Evolutionary conservation across 2,888 invertebrate species (phyloP), one percentile per base, ranked within the genome.

Genomic region (Glyphotaelius pellucidus): DNA sequence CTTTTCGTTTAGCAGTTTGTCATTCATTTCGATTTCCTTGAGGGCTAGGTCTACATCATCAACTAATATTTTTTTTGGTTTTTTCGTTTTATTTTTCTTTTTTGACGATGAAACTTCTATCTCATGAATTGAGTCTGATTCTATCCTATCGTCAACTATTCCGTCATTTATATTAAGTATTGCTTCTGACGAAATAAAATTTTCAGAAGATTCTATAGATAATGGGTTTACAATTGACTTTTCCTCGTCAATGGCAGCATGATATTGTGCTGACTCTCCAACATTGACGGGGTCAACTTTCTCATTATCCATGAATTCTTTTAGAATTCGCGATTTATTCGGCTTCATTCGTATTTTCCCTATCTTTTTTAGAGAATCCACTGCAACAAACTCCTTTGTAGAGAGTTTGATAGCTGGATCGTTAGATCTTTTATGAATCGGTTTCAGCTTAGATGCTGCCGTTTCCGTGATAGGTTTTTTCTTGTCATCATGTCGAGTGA

Each of bases 11-110:
- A n/a, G 88, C 35, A 80, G 12, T 89, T 91, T 91, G 32, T 91
- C 91, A 12, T 93, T 91, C 87, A 93, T 90, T 93, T 94, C 93
- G 30, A 96, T 96, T 94, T 96, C 96, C 94, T 95, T 95, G 79
- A 95, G 94, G 89, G 95, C 95, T 93, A 95, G 95, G 92, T 96
- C 96, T 89, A 96, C 95, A 93, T 96, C 95, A 93, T 96, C 95
- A 86, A 94, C 95, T 30, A 94, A 92, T 31, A 91, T 90, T 52
- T 92, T 93, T 91, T 93, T 93, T 3, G 85, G 81, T 38, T 93
- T 92, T 93, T 91, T 94, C 90, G n/a, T 93, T 93, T 90, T 94
- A 91, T 80, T 93, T 93, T 90, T 84, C 35, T 91, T 92, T 91
- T 93, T 92, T 92, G 47, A 93, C 92, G n/a, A 91, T 89, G 90